These are phyloP conservation scores for Dallia pectoralis DNA, from an alignment of 2,797 vertebrate species.

Conservation along the genomic window DNA sequence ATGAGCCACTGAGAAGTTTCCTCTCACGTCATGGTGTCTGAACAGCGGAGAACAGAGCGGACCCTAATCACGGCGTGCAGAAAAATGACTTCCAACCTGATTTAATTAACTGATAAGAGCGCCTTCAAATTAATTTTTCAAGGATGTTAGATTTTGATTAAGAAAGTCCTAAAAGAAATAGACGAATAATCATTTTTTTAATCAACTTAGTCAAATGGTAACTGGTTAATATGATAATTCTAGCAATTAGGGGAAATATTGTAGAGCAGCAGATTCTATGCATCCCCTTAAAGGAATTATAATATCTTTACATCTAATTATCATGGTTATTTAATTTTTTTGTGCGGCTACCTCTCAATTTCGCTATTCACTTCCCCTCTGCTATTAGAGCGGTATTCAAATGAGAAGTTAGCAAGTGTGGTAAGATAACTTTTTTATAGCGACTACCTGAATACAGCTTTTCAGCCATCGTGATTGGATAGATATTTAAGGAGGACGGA, in stretches of 20 bases:
- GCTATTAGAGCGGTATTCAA: constrained; percentile 67
- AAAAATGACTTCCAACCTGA: constrained; percentile 95
- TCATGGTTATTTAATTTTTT: constrained; percentile 79
- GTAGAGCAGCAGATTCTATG: constrained; percentile 80
- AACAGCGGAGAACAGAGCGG: constrained; percentile 84
- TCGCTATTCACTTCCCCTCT: constrained; percentile 64
- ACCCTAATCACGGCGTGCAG: constrained; percentile 82
- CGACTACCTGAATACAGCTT: constrained; percentile 62
- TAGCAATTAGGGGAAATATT: constrained; percentile 84
- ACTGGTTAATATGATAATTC: constrained; percentile 88
- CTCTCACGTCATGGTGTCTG: constrained; percentile 77
- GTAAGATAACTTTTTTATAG: constrained; percentile 71
- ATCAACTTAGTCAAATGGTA: constrained; percentile 86
- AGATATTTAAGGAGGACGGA: constrained; percentile 55
- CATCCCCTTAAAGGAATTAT: constrained; percentile 81
- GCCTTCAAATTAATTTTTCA: constrained; percentile 99
- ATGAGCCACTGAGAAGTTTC: constrained; percentile 85
- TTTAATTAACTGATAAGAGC: constrained; percentile 99
- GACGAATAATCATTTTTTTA: constrained; percentile 88
- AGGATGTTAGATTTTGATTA: constrained; percentile 99
- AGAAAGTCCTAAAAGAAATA: constrained; percentile 91
- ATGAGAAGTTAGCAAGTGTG: constrained; percentile 69
- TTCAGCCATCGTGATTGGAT: constrained; percentile 56
- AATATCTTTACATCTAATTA: constrained; percentile 85
- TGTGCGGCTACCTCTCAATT: constrained; percentile 80